Evolutionary conservation across 1,140 invertebrate species (phyloP).

Genomic region (Andrena cerasifolii): DNA sequence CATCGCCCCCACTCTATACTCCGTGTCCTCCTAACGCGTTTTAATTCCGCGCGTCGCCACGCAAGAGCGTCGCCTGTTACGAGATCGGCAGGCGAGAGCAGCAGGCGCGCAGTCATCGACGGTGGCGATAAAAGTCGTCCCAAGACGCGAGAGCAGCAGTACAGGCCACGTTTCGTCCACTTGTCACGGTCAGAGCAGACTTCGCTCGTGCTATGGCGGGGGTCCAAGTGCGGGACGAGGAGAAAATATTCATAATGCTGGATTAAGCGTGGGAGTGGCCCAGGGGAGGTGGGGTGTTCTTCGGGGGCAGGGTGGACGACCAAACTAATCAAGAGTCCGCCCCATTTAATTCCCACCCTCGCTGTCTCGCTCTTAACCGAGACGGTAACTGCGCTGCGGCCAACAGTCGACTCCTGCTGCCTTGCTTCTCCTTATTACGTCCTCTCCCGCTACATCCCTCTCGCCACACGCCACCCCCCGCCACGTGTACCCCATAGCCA

Average conservation of each 20-base stretch:
- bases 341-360: slow-evolving; percentile 73
- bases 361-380: slow-evolving; percentile 25
- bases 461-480: background rate
- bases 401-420: slow-evolving; percentile 40
- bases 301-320: slow-evolving; percentile 55
- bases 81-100: background rate
- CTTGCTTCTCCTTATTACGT: slow-evolving; percentile 54
- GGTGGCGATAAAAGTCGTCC: background rate
- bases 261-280: slow-evolving; percentile 69
- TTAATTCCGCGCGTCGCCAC: slow-evolving; percentile 1
- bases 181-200: background rate
- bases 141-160: slow-evolving; percentile 24
- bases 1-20: background rate
- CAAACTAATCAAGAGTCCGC: slow-evolving; percentile 74
- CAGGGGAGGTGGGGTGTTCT: slow-evolving; percentile 25
- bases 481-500: background rate
- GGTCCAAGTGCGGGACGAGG: slow-evolving; percentile 40
- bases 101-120: background rate
- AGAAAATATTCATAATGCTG: slow-evolving; percentile 77
- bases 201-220: slow-evolving; percentile 3
- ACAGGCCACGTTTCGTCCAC: background rate
- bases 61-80: background rate
- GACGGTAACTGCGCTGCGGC: slow-evolving; percentile 1
- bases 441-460: slow-evolving; percentile 13
- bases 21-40: background rate